phyloP scores from a whole-genome alignment of 2,888 invertebrate species.

The Stratiomys singularior region DNA sequence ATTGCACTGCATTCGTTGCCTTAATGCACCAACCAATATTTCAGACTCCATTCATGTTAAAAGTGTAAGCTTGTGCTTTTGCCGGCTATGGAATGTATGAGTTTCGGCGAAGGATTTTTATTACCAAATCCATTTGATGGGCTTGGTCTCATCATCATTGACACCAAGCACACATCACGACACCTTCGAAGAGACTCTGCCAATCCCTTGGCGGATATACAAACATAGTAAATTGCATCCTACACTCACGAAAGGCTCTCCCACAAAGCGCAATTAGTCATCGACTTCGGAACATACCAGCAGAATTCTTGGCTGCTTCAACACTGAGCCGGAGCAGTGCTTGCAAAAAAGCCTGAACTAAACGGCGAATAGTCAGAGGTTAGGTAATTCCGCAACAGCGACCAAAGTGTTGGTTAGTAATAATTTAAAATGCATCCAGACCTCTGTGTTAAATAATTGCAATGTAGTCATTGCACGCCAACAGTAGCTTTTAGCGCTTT shows the following conservation, averaged over 20 bases:
- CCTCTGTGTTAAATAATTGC: background rate
- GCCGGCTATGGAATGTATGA: too few species aligned
- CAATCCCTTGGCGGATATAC: constrained; percentile 36
- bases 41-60: too few species aligned
- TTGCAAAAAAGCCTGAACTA: background rate
- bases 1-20: too few species aligned
- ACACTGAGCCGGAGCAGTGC: background rate
- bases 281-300: background rate
- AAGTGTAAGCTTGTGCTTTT: too few species aligned
- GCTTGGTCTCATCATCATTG: background rate
- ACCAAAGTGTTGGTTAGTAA: background rate
- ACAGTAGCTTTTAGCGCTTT: background rate
- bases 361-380: background rate
- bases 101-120: too few species aligned
- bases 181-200: constrained; percentile 13
- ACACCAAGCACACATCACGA: background rate
- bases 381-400: background rate
- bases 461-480: background rate
- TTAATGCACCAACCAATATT: too few species aligned
- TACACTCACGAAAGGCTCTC: constrained; percentile 46
- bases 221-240: constrained; percentile 44
- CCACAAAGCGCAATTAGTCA: constrained; percentile 37
- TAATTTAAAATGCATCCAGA: background rate
- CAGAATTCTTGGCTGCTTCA: background rate
- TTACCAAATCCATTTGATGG: too few species aligned